Percentiles rank a stretch among this genome's conserved stretches.
Conservation (phyloP, 2,113 vertebrate genomes). For the Chaetura pelagica region DNA sequence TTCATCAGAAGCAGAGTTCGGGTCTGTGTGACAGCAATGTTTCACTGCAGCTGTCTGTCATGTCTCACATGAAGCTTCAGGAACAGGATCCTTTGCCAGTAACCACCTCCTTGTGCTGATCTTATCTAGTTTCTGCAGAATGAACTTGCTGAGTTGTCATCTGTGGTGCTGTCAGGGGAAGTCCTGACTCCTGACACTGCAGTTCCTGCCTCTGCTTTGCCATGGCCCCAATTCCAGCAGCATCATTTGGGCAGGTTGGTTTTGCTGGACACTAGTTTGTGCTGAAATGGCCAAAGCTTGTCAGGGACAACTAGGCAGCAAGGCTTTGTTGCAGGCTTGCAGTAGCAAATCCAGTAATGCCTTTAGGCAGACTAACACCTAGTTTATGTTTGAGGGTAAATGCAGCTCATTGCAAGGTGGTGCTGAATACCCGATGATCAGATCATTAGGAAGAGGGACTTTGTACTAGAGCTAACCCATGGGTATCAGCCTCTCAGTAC, state of each 20-base stretch:
- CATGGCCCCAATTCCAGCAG: constrained; percentile 29
- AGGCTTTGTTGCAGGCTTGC: accelerated
- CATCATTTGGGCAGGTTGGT: not conserved
- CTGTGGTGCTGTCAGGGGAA: constrained; percentile 67
- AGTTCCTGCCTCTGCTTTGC: constrained; percentile 33
- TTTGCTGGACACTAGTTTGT: not conserved
- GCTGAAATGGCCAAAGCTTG: not conserved
- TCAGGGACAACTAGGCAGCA: not conserved
- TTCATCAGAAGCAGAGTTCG: not conserved
- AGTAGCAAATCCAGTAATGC: not conserved
- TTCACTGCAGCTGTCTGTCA: constrained; percentile 18
- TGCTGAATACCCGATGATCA: accelerated
- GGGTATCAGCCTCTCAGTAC: not conserved
- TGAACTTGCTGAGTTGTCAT: constrained; percentile 67
- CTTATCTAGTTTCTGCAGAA: constrained; percentile 82
- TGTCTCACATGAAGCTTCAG: constrained; percentile 59
- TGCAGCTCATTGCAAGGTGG: not conserved
- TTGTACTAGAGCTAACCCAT: accelerated
- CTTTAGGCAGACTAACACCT: not conserved
- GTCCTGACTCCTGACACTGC: constrained; percentile 69
- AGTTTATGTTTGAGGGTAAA: not conserved
- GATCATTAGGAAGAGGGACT: not conserved
- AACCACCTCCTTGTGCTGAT: constrained; percentile 73
- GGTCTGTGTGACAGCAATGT: not conserved
- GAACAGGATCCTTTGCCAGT: constrained; percentile 70